Conservation (phyloP, 2,113 vertebrate genomes). For the Ophthalmolycus amberensis region DNA sequence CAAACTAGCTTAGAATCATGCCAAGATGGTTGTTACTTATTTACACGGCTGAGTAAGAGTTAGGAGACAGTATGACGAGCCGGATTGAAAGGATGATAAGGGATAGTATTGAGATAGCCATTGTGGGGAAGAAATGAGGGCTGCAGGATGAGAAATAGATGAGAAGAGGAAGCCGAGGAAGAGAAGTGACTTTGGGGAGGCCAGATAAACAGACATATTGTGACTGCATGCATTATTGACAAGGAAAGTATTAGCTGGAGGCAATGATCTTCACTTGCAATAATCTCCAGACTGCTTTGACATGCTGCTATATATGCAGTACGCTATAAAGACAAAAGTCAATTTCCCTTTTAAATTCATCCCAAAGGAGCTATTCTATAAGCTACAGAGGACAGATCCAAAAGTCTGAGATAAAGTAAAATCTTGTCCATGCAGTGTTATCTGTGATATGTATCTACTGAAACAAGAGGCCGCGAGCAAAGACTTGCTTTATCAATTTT, state of each 20-base stretch:
- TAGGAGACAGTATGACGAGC: conserved; percentile 33
- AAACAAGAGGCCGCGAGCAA: conserved; percentile 6
- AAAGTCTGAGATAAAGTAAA: conserved; percentile 38
- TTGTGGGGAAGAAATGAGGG: conserved; percentile 39
- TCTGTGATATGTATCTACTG: conserved; percentile 42
- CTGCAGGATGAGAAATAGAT: conserved; percentile 43
- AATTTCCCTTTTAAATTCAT: conserved; percentile 49
- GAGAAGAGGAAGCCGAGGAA: conserved; percentile 24
- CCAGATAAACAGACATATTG: conserved; percentile 57
- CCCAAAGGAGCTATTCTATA: conserved; percentile 32
- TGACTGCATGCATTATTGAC: conserved; percentile 77
- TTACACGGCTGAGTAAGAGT: conserved; percentile 51
- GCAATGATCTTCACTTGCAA: conserved; percentile 52
- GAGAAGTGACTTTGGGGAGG: conserved; percentile 56
- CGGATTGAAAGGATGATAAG: conserved; percentile 42
- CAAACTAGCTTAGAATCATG: conserved; percentile 61
- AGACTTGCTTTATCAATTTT: not conserved
- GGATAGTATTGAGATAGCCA: conserved; percentile 38
- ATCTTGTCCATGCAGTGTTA: conserved; percentile 21
- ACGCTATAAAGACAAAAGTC: conserved; percentile 39
- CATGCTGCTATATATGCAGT: conserved; percentile 32
- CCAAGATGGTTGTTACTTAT: conserved; percentile 73
- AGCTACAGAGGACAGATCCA: conserved; percentile 42
- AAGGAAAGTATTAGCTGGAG: conserved; percentile 63
- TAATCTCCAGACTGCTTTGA: conserved; percentile 59